phyloP scores from a whole-genome alignment of 2,113 vertebrate species.

The Syrmaticus mikado region DNA sequence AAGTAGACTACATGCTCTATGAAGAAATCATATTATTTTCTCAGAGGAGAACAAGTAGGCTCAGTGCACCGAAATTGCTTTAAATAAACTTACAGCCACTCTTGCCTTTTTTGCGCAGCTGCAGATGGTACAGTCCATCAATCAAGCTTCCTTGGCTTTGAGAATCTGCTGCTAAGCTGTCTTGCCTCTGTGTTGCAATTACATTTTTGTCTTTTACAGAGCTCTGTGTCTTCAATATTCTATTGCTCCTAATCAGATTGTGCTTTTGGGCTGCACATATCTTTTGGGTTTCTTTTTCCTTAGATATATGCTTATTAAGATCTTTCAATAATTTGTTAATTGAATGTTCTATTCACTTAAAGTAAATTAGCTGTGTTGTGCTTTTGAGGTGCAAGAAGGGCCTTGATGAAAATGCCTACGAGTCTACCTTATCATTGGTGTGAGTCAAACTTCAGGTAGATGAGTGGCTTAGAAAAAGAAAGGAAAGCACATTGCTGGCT shows the following conservation, averaged over 20 bases:
- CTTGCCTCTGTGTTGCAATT: conserved; percentile 61
- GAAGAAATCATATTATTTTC: conserved; percentile 78
- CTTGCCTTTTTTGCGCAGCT: conserved; percentile 60
- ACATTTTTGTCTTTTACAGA: conserved; percentile 68
- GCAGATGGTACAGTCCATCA: conserved; percentile 75
- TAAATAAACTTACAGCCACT: conserved; percentile 78
- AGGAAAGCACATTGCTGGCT: not conserved
- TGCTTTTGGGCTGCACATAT: conserved; percentile 2
- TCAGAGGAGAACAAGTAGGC: conserved; percentile 77
- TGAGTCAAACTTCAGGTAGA: not conserved
- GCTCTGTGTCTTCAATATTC: conserved; percentile 55
- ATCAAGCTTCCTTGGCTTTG: conserved; percentile 69
- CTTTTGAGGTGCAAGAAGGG: not conserved
- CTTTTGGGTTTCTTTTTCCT: not conserved
- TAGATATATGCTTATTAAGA: not conserved
- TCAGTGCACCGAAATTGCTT: conserved; percentile 70
- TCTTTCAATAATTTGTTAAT: conserved; percentile 32
- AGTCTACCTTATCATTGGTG: not conserved
- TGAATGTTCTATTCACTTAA: conserved; percentile 5
- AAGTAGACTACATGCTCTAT: conserved; percentile 75
- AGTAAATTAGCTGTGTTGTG: not conserved
- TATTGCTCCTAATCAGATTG: conserved; percentile 48
- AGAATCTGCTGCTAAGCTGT: conserved; percentile 48
- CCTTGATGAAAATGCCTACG: not conserved
- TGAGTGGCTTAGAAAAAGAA: not conserved